Base-by-base conservation (phyloP, 2,113 vertebrate genomes). In the Archocentrus centrarchus region DNA sequence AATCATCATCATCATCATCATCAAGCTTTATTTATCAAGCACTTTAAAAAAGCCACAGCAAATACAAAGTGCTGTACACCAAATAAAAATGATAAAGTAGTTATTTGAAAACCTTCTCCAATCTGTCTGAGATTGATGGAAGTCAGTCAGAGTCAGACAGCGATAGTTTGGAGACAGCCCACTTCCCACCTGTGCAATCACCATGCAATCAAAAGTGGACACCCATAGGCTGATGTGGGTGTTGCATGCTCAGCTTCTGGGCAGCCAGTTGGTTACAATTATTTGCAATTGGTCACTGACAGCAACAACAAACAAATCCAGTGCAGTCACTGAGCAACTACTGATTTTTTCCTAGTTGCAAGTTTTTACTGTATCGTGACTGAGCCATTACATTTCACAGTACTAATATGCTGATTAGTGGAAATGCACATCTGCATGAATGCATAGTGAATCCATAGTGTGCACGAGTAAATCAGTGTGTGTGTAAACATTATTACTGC, bases 181-280 rank as follows among this genome's bases (percentile, higher is more conserved):
- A 15, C 37, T 7, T 41, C 13, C 63, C 37, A 66, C 63, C 63
- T 66, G 63, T 44, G n/a, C 63, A 6, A 5, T 24, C 41, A 13
- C 37, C 37, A 10, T 66, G 37, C 37, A 24, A 39, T 39, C 37
- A 39, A 39, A 9, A 66, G 41, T 0, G 0, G 37, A 14, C n/a
- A 44, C 63, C 41, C 11, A 44, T 11, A 44, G 41, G 41, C 41
- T 17, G 39, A 1, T 17, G 39, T 1, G 0, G 14, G 14, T 66
- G 63, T 66, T 39, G 6, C n/a, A 44, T 0, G 63, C 0, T 66
- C 37, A 39, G 37, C 37, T 5, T 66, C n/a, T 66, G 37, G 39
- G n/a, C 0, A 0, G 24, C 39, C 63, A 22, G 35, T 44, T 17
- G 4, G 0, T 14, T 17, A 39, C 41, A 66, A 15, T 14, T 0